Percentiles rank a stretch among this genome's conserved stretches.
These are phyloP conservation scores for Clostera curtula DNA, from an alignment of 2,888 invertebrate species.

Conservation along the genomic window DNA sequence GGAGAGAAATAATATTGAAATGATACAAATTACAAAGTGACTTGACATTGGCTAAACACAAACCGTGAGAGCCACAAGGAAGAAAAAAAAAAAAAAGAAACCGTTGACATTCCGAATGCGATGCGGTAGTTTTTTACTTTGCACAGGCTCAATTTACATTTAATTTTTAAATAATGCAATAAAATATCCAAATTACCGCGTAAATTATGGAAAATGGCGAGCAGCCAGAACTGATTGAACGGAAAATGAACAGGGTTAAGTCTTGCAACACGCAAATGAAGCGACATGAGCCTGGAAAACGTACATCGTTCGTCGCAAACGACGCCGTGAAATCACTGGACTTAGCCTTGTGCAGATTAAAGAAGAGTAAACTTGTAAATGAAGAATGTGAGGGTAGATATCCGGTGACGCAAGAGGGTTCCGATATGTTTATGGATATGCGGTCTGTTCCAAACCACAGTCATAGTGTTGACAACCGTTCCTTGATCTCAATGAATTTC, in stretches of 20 bases:
- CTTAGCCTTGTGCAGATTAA: constrained; percentile 41
- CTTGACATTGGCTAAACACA: too few species aligned
- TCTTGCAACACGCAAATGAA: constrained; percentile 32
- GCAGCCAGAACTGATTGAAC: constrained; percentile 27
- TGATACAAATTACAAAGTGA: too few species aligned
- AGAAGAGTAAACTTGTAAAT: constrained; percentile 48
- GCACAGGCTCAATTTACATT: constrained; percentile 11
- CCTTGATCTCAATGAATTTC: constrained; percentile 58
- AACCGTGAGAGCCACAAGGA: too few species aligned
- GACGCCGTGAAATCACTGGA: constrained; percentile 52
- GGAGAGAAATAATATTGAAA: too few species aligned
- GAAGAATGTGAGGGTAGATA: constrained; percentile 28
- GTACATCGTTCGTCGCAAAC: constrained; percentile 46
- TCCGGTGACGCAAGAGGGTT: constrained; percentile 18
- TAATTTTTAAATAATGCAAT: constrained; percentile 17
- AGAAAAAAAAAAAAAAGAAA: too few species aligned
- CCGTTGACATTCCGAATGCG: too few species aligned
- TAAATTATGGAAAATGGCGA: constrained; percentile 45
- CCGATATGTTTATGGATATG: constrained; percentile 40
- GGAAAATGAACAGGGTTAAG: constrained; percentile 40
- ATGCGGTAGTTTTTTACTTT: too few species aligned
- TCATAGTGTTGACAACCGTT: constrained; percentile 35
- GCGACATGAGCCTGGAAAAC: constrained; percentile 34
- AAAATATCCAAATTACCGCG: constrained; percentile 25
- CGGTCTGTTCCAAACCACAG: constrained; percentile 24